These are phyloP conservation scores for Pachycephala philippinensis DNA, from an alignment of 2,113 vertebrate species.

Conservation along the genomic window DNA sequence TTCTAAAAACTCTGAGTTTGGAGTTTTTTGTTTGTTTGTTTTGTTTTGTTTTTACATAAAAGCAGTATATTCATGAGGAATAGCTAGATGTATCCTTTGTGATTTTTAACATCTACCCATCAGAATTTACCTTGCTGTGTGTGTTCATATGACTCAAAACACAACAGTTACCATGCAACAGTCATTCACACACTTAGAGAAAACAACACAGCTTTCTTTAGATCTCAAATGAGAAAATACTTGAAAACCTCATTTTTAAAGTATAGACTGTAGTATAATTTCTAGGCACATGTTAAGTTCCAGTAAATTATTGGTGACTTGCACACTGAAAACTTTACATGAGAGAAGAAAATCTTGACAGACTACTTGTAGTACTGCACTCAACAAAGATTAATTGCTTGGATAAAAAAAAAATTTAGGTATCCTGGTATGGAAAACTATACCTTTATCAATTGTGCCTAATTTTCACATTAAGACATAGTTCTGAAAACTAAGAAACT, in stretches of 20 bases:
- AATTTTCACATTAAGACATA: neutral
- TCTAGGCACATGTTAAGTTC: neutral
- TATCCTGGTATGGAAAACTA: neutral
- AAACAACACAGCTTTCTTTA: neutral
- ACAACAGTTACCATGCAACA: rapidly evolving
- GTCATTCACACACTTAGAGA: neutral
- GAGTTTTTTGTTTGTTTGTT: neutral
- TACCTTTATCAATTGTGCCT: neutral
- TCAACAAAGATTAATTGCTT: neutral
- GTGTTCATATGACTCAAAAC: neutral
- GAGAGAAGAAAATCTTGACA: neutral
- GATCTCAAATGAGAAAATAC: neutral
- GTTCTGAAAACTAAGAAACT: neutral
- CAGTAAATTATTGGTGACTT: neutral
- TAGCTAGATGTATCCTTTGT: neutral
- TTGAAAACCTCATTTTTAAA: neutral
- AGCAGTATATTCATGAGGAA: neutral
- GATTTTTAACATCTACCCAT: neutral
- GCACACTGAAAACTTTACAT: neutral
- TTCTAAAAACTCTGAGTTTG: neutral
- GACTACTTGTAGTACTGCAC: neutral
- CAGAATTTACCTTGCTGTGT: neutral
- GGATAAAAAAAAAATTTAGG: neutral
- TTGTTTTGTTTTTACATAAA: neutral
- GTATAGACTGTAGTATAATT: neutral